A percentile compares a stretch with the other conserved stretches of the same genome.
Evolutionary conservation across 2,888 invertebrate genomes (phyloP).

Genomic region (Lordiphosa andalusiaca): DNA sequence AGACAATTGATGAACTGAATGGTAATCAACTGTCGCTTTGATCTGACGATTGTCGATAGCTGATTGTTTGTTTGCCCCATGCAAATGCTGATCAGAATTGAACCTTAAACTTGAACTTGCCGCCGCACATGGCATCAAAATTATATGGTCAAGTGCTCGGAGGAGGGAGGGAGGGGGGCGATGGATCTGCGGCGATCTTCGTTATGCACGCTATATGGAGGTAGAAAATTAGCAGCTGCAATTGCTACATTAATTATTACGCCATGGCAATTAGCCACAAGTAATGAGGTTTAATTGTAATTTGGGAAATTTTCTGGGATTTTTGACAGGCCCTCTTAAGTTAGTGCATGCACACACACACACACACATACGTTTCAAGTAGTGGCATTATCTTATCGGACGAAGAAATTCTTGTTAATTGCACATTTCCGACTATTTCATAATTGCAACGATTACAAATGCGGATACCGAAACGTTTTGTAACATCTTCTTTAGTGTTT

Average conservation of each 20-base stretch:
- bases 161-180: too few relatives aligned
- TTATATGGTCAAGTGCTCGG: conserved; percentile 20
- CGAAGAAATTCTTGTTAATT: too few relatives aligned
- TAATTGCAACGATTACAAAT: too few relatives aligned
- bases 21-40: conserved; percentile 51
- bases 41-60: conserved; percentile 32
- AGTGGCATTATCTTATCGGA: too few relatives aligned
- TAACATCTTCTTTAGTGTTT: too few relatives aligned
- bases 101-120: conserved; percentile 63
- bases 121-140: conserved; percentile 15
- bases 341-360: too few relatives aligned
- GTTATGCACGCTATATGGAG: conserved; percentile 46
- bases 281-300: conserved; percentile 25
- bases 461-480: too few relatives aligned
- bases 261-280: conserved; percentile 23
- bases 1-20: conserved; percentile 59
- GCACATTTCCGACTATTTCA: too few relatives aligned
- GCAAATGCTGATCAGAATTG: conserved; percentile 16
- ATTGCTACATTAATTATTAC: conserved; percentile 52
- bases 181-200: not conserved
- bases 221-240: conserved; percentile 52
- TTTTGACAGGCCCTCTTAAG: not conserved
- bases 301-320: conserved; percentile 7
- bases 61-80: conserved; percentile 15
- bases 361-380: too few relatives aligned